These are phyloP conservation scores for Chymomyza costata DNA, from an alignment of 1,140 invertebrate species.

Conservation along the genomic window DNA sequence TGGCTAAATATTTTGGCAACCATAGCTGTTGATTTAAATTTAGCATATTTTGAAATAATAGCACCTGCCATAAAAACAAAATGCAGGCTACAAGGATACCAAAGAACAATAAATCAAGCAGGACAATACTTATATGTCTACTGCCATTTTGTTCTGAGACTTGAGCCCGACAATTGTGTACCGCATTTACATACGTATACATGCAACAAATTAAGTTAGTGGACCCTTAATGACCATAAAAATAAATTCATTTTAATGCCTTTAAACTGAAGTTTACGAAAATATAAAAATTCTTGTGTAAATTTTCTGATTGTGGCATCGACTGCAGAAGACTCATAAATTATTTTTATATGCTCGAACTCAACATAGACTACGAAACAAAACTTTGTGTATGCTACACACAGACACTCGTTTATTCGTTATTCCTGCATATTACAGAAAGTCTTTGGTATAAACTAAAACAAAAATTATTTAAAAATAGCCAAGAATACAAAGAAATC, in stretches of 20 bases:
- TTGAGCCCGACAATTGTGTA: no score
- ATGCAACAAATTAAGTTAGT: conserved; percentile 14
- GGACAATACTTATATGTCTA: no score
- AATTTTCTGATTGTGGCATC: background rate
- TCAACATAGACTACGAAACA: conserved; percentile 30
- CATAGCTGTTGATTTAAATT: no score
- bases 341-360: conserved; percentile 55
- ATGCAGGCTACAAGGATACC: no score
- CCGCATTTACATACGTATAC: conserved; percentile 3
- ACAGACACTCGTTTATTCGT: conserved; percentile 13
- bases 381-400: conserved; percentile 13
- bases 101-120: no score
- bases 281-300: background rate
- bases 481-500: conserved; percentile 37
- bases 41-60: no score
- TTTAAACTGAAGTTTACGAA: conserved; percentile 1
- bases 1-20: conserved; percentile 20
- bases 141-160: conserved; percentile 23
- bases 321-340: conserved; percentile 67
- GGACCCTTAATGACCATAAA: background rate
- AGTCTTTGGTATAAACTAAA: conserved; percentile 53
- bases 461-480: conserved; percentile 62
- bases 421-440: conserved; percentile 38
- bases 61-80: no score
- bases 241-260: background rate